A percentile compares a stretch with the other conserved stretches of the same genome.
These are phyloP conservation scores for Drosophila guanche DNA, from an alignment of 1,140 invertebrate genomes.

Conservation along the genomic window DNA sequence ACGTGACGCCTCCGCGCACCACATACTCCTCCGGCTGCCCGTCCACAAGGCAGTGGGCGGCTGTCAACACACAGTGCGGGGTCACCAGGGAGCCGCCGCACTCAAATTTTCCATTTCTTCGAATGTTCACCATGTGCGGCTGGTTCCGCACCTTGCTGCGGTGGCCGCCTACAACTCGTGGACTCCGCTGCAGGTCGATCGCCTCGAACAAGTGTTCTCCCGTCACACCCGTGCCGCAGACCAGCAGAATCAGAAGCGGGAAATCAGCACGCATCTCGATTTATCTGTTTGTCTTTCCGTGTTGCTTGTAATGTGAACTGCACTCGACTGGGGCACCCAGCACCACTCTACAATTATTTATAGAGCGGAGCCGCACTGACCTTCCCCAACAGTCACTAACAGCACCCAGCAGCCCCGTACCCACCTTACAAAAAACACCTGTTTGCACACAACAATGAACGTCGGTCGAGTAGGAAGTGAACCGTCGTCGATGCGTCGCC, in stretches of 20 bases:
- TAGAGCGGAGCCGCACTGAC: conserved; percentile 55
- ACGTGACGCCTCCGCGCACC: conserved; percentile 69
- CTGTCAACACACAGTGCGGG: conserved; percentile 67
- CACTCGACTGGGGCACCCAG: conserved; percentile 30
- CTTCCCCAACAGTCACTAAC: conserved; percentile 45
- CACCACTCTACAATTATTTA: conserved; percentile 43
- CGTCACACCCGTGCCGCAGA: conserved; percentile 1
- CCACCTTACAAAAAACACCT: conserved; percentile 54
- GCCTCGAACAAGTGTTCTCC: background rate
- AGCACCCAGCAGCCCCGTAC: background rate
- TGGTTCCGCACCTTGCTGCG: conserved; percentile 50
- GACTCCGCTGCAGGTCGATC: conserved; percentile 12
- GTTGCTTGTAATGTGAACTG: conserved; percentile 6
- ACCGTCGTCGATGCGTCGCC: too few relatives aligned
- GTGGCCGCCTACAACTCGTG: conserved; percentile 68
- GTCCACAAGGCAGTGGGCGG: conserved; percentile 69
- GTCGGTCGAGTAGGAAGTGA: conserved; percentile 37
- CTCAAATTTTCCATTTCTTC: conserved; percentile 56
- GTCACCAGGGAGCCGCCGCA: conserved; percentile 72
- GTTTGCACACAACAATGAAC: conserved; percentile 69
- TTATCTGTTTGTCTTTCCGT: conserved; percentile 1
- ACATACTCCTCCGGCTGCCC: conserved; percentile 53
- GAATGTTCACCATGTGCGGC: conserved; percentile 72
- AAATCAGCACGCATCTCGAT: conserved; percentile 36
- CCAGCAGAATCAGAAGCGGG: conserved; percentile 19